Base-by-base conservation (phyloP, 2,113 vertebrate species). In the Coturnix japonica region DNA sequence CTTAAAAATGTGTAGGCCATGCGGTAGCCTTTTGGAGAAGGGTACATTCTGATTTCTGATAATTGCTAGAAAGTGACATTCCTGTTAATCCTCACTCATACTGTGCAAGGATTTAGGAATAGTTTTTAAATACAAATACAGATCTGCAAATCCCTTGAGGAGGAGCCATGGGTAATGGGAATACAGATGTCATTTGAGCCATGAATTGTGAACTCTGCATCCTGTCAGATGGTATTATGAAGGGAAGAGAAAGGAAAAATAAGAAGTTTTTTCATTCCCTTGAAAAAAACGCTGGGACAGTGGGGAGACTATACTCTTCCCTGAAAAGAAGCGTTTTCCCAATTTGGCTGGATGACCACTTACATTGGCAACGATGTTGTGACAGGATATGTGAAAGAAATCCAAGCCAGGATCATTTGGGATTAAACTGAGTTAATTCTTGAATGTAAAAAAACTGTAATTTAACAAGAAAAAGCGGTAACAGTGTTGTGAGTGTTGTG, bases 161-260 rank as follows among this genome's bases (percentile, higher is more conserved):
- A 5, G 3, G 35, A 94, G 39, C 33, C 35, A 33, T 31, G 78
- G 53, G 67, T 84, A 92, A 90, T 76, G 84, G 74, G 84, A 95
- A 90, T 92, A 89, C 26, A 89, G 85, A 95, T 90, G 91, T 92
- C 91, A 85, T 51, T 81, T 66, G 59, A 91, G 75, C 60, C 76
- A 51, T 35, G 59, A 87, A 90, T 81, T 86, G 66, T 0, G 0
- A 95, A 70, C 89, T 87, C 78, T 87, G 39, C 75, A 92, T 95
- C 91, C 94, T 93, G 94, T 92, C 84, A 92, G 78, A 64, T 92
- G 84, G 70, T 66, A 46, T 70, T 87, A 46, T 0, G 12, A 79
- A 74, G 26, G 35, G 20, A 71, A 37, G 39, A 77, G 65, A 81
- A 88, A 84, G 64, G 26, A 31, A 92, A 87, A 87, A 31, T 84